Base-by-base conservation (phyloP, 1,140 invertebrate species). In the Homarus americanus region DNA sequence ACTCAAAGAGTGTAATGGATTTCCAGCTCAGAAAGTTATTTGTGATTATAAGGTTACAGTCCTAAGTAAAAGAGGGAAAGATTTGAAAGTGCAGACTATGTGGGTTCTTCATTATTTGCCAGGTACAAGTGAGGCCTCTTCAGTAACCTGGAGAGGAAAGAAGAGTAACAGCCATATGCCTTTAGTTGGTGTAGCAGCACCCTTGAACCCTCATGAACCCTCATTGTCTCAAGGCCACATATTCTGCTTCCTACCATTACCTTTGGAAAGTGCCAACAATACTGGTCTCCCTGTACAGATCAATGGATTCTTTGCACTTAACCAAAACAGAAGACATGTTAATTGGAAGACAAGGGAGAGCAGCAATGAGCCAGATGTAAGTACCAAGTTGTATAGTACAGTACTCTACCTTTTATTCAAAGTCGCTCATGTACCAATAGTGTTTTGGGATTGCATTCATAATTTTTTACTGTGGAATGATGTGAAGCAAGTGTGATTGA, bases 261-360 rank as follows among this genome's bases (percentile, higher is more conserved):
- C 85, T 1, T 36, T 75, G 2, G 73, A 80, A 20, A 2, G 41
- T 2, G 38, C 36, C 73, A 87, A 79, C 85, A 58, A 78, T 24
- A 87, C 85, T 20, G 20, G 17, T 38, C 76, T 87, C 15, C 85
- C 85, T 9, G 24, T 79, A 28, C 85, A 87, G 58, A 53, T 87
- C 58, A 78, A 79, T 41, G 85, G 73, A 1, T 63, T 41, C 76
- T 87, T 87, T 44, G 15, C 36, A 32, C 75, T 87, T 44, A 40
- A 41, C 41, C 85, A 87, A 40, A 87, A 79, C 32, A 44, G 85
- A 36, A 53, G 75, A 79, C 85, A 79, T 24, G 85, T 87, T 17
- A 87, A 87, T 20, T 87, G 85, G 85, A 87, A 28, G 85, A 87
- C 85, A 28, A n/a, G n/a, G 4, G 85, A 87, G 49, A 79, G 73